These are phyloP conservation scores for Drymonia ruficornis DNA, from an alignment of 2,888 invertebrate genomes.

Conservation along the genomic window DNA sequence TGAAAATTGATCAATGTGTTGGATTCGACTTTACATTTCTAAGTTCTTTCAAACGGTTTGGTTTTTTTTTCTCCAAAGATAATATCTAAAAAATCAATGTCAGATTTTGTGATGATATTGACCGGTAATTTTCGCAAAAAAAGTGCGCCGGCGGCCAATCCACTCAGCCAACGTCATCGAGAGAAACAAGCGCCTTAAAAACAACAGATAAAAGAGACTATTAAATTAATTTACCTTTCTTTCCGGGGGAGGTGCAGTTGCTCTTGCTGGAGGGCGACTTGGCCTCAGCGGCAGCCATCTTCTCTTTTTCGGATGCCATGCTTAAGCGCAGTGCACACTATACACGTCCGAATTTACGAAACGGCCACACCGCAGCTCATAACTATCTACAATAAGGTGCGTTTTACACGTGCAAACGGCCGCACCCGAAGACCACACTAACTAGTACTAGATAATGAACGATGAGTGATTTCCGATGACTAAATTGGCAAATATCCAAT, in stretches of 20 bases:
- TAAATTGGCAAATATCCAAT: conserved; percentile 69
- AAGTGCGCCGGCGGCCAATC: too few species aligned
- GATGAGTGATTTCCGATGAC: conserved; percentile 68
- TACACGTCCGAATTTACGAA: conserved; percentile 57
- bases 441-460: conserved; percentile 65
- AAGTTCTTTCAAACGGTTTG: too few species aligned
- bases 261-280: conserved; percentile 79
- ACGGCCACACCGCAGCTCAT: conserved; percentile 64
- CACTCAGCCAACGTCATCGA: too few species aligned
- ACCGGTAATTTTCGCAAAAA: too few species aligned
- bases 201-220: neutral
- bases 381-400: conserved; percentile 50
- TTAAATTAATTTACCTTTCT: conserved; percentile 74
- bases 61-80: too few species aligned
- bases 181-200: too few species aligned
- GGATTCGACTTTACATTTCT: too few species aligned
- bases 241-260: conserved; percentile 80
- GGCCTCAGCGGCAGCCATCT: conserved; percentile 76
- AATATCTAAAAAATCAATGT: too few species aligned
- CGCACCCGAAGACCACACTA: conserved; percentile 57
- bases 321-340: conserved; percentile 54
- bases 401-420: conserved; percentile 48
- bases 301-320: conserved; percentile 80
- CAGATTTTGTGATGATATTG: too few species aligned
- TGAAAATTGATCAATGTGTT: too few species aligned